These are phyloP conservation scores for Boleophthalmus pectinirostris DNA, from an alignment of 2,113 vertebrate species.

Conservation along the genomic window DNA sequence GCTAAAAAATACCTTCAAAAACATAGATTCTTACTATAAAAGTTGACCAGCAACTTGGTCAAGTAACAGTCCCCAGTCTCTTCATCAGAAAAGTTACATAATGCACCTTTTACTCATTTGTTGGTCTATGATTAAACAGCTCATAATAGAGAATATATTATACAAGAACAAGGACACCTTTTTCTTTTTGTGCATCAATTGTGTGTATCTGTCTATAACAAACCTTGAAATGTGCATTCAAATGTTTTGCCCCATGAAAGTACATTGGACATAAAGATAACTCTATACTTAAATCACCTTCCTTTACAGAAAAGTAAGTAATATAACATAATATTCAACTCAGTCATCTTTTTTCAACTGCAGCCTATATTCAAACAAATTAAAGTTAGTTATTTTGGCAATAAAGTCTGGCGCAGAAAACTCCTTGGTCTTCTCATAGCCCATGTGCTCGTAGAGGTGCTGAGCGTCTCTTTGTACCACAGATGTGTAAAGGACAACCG, in stretches of 20 bases:
- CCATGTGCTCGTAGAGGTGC: constrained; percentile 75
- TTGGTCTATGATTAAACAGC: background rate
- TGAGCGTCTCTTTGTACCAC: constrained; percentile 78
- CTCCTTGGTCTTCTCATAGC: constrained; percentile 65
- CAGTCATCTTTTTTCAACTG: constrained; percentile 49
- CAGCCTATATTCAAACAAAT: constrained; percentile 71
- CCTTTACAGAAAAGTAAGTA: background rate
- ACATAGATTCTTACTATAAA: too few species aligned
- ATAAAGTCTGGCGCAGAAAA: constrained; percentile 32
- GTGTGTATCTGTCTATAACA: too few species aligned
- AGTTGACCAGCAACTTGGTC: too few species aligned
- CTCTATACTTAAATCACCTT: background rate
- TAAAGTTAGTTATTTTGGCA: constrained; percentile 72
- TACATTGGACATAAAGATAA: background rate
- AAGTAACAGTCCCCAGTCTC: too few species aligned
- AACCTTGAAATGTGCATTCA: too few species aligned
- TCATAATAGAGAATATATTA: background rate
- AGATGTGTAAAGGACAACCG: constrained; percentile 72
- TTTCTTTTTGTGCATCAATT: too few species aligned
- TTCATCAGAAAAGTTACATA: too few species aligned
- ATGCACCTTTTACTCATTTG: background rate
- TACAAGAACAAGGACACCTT: too few species aligned
- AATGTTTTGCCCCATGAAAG: too few species aligned
- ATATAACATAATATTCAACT: background rate
- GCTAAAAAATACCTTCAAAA: too few species aligned